These are phyloP conservation scores for Tenthredo scrophulariae DNA, from an alignment of 2,888 invertebrate genomes.

Conservation along the genomic window DNA sequence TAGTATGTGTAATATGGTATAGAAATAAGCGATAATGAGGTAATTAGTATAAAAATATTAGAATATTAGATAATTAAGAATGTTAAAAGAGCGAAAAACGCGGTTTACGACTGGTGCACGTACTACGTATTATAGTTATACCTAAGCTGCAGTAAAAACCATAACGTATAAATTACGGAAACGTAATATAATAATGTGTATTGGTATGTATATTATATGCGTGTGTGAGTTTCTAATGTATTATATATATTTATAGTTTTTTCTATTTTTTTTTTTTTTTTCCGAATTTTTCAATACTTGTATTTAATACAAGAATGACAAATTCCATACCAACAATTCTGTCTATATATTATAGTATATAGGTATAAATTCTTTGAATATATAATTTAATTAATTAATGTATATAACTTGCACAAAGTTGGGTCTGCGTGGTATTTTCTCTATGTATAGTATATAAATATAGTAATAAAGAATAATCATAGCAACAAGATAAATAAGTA, in stretches of 20 bases:
- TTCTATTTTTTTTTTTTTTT: neutral
- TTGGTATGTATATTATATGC: neutral
- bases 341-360: neutral
- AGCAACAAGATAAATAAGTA: neutral
- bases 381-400: neutral
- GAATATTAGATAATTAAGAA: neutral
- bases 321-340: neutral
- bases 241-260: neutral
- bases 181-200: neutral
- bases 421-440: neutral
- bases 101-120: neutral
- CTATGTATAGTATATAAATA: neutral
- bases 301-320: neutral
- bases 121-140: conserved; percentile 4
- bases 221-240: neutral
- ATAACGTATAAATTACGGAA: neutral
- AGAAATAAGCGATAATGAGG: neutral
- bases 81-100: neutral
- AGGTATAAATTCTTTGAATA: neutral
- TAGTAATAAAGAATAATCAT: neutral
- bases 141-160: neutral
- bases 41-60: neutral
- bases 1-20: neutral
- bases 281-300: neutral
- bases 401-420: neutral